Base-by-base conservation (phyloP, 2,797 vertebrate genomes). In the Acrocephalus scirpaceus region DNA sequence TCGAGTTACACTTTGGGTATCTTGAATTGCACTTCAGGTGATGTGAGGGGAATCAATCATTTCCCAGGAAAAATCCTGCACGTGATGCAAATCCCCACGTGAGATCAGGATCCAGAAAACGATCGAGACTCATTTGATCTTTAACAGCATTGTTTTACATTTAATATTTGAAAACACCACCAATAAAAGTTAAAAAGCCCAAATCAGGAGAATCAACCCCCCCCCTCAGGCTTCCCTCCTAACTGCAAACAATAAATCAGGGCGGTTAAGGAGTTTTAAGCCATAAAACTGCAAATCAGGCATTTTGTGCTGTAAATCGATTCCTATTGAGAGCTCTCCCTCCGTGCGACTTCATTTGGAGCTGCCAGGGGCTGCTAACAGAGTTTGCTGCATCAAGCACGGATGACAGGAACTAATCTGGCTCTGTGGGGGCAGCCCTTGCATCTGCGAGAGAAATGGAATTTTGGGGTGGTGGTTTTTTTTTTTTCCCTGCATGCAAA, bases 211-310 rank as follows among this genome's bases (percentile, higher is more conserved):
- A 81, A 56, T 76, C 71, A 58, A 58, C 3, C 23, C 15, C 16
- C 19, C 19, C 66, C 57, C n/a, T 34, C 58, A 72, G 44, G 44
- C 67, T 88, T 58, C 75, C 62, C 38, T 66, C 29, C 61, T 40
- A 48, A 72, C 61, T 76, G 65, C 92, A 82, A 81, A 88, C 56
- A 78, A 86, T 95, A 91, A 95, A 97, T 96, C 94, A 89, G 69
- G 27, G 87, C 11, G 14, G 58, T 65, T 82, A 82, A 95, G 91
- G 89, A 60, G 83, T 96, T 95, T 95, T 94, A 91, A 96, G 84
- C 86, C 79, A 87, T 94, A 92, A 95, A 97, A 96, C 91, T 85
- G 94, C 87, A 95, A 97, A 97, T 95, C 95, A 95, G 86, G 95
- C 84, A 38, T 95, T 95, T 62, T 93, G 85, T 92, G 81, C 72